Percentiles rank a stretch among this genome's conserved stretches.
phyloP scores from a whole-genome alignment of 2,888 invertebrate species.

The Hyposoter didymator region DNA sequence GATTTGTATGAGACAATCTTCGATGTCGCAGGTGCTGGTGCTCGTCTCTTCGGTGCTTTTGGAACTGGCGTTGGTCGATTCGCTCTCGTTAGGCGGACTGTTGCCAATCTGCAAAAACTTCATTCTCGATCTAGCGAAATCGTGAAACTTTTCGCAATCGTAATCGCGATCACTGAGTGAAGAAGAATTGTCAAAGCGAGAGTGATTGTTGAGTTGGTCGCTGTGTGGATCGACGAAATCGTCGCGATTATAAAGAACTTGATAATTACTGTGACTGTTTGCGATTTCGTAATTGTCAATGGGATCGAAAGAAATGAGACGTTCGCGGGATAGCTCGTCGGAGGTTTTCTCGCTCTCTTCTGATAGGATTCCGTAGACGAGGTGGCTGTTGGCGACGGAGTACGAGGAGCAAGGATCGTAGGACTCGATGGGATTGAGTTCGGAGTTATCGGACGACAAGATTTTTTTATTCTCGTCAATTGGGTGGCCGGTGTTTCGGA shows the following conservation, averaged over 20 bases:
- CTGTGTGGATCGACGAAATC: constrained; percentile 34
- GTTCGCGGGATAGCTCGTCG: constrained; percentile 60
- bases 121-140: constrained; percentile 55
- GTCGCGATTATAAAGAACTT: constrained; percentile 73
- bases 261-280: constrained; percentile 79
- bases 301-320: constrained; percentile 64
- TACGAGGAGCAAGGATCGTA: constrained; percentile 67
- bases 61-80: constrained; percentile 62
- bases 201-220: not conserved
- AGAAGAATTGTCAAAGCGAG: not conserved
- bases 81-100: constrained; percentile 31
- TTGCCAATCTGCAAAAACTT: constrained; percentile 14
- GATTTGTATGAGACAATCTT: constrained; percentile 79
- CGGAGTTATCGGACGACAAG: constrained; percentile 61
- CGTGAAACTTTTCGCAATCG: constrained; percentile 48
- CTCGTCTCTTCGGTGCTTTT: constrained; percentile 70
- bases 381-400: constrained; percentile 76
- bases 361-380: constrained; percentile 70
- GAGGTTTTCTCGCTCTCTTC: constrained; percentile 70
- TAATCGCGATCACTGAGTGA: not conserved
- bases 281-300: constrained; percentile 76
- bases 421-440: constrained; percentile 60
- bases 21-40: constrained; percentile 75
- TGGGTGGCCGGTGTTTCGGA: constrained; percentile 65
- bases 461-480: constrained; percentile 66